Percentiles rank a stretch among this genome's conserved stretches.
Conservation (phyloP, 2,113 vertebrate genomes). For the Dasypus novemcinctus region DNA sequence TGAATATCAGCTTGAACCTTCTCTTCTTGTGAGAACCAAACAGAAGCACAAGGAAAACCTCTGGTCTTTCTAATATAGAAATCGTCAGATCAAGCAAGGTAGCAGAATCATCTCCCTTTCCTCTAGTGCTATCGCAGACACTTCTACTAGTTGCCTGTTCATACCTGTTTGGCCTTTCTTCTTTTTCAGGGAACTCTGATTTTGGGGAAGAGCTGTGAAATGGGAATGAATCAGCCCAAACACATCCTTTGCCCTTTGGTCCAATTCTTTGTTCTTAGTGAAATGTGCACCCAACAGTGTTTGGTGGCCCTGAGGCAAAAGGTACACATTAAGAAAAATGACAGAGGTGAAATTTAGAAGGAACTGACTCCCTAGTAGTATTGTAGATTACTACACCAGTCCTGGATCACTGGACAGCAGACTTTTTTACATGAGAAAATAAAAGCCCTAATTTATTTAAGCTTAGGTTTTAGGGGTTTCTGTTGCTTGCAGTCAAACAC, state of each 20-base stretch:
- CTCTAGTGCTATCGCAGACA: neutral
- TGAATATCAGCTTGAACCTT: neutral
- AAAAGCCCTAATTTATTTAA: constrained; percentile 19
- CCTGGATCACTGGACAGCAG: neutral
- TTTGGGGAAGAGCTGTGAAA: neutral
- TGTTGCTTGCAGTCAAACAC: neutral
- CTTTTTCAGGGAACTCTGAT: neutral
- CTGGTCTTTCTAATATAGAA: neutral
- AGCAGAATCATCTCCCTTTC: neutral
- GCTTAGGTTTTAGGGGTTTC: neutral
- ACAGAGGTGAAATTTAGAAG: neutral
- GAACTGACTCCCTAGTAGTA: neutral
- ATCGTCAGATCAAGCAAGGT: neutral
- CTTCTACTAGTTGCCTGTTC: neutral
- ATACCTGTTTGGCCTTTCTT: neutral
- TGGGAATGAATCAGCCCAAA: neutral
- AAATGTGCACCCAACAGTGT: neutral
- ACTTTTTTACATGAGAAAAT: neutral
- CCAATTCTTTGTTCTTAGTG: neutral
- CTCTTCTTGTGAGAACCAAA: neutral
- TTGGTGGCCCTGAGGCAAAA: neutral
- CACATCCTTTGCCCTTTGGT: neutral
- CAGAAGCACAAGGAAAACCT: neutral
- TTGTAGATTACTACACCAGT: neutral
- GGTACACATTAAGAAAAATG: neutral